Base-by-base conservation (phyloP, 2,888 invertebrate species). In the Acronicta aceris region DNA sequence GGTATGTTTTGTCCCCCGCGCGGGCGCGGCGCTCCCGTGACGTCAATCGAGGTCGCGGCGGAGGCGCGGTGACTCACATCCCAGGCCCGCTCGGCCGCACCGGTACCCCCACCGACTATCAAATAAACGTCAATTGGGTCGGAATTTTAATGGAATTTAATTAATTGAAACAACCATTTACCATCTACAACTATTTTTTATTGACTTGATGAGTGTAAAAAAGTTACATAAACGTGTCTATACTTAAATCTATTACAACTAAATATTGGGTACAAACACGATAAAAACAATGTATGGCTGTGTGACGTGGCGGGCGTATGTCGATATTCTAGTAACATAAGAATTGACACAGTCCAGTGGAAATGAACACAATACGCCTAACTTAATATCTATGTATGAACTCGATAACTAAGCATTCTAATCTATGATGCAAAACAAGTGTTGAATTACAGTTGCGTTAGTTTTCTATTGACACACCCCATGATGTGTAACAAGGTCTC, bases 311-410 rank as follows among this genome's bases (percentile, higher is more conserved):
- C 87, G 93, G 94, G 88, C 94, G 87, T 94, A 95, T 96, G 95
- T 95, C 94, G 90, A 95, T 88, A 95, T 95, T 96, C 96, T 96
- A 95, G 95, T 91, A 94, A 89, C 87, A 95, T 91, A 95, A 96
- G 96, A 96, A 96, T 95, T 95, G 96, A 96, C 96, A 95, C 95
- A 96, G 95, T 95, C 95, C 94, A 91, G 85, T 92, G 88, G 80
- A 83, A 91, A 89, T 86, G 86, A 92, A 91, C 89, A 90, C 86
- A 91, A 89, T 91, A 91, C 84, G 81, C 82, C 84, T 84, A 85
- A 87, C 82, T 79, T 80, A 84, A 78, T 79, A 72, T 69, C 70
- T 77, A 74, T 60, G 61, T 69, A 77, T 72, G 73, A 81, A 82
- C 82, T 78, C 65, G 84, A 85, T 84, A 88, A 86, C 76, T 74